Conservation (phyloP, 2,113 vertebrate species). For the Lycocorax pyrrhopterus region DNA sequence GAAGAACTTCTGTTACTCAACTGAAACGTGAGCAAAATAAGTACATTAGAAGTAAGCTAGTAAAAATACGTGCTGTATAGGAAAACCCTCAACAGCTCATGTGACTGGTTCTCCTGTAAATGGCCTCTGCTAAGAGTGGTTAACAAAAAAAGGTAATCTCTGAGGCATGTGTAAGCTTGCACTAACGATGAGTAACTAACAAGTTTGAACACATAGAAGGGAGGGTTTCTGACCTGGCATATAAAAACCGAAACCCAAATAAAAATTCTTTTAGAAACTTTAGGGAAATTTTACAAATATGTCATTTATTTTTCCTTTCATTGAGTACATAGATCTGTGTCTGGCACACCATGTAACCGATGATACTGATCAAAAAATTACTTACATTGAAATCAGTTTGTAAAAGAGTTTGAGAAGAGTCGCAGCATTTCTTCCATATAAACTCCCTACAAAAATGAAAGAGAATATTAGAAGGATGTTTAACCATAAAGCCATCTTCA, state of each 20-base stretch:
- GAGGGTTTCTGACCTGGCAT: background rate
- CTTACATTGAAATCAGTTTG: constrained; percentile 28
- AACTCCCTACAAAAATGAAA: background rate
- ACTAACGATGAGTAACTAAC: background rate
- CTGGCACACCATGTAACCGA: background rate
- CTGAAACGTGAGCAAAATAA: constrained; percentile 60
- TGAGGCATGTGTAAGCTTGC: background rate
- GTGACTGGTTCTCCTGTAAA: background rate
- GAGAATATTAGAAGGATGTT: background rate
- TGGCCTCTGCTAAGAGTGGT: background rate
- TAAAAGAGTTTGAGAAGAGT: background rate
- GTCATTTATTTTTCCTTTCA: background rate
- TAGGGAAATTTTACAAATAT: background rate
- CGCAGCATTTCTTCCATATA: background rate
- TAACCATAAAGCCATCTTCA: background rate
- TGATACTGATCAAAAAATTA: background rate
- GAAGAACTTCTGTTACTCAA: constrained; percentile 54
- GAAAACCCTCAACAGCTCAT: background rate
- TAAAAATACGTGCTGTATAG: background rate
- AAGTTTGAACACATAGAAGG: background rate
- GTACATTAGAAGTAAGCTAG: background rate
- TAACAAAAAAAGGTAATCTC: background rate
- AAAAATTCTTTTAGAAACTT: background rate
- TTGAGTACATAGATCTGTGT: background rate
- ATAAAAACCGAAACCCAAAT: background rate